Percentiles rank a stretch among this genome's conserved stretches.
Conservation (phyloP, 2,888 invertebrate species). For the Philopedon plagiatum region DNA sequence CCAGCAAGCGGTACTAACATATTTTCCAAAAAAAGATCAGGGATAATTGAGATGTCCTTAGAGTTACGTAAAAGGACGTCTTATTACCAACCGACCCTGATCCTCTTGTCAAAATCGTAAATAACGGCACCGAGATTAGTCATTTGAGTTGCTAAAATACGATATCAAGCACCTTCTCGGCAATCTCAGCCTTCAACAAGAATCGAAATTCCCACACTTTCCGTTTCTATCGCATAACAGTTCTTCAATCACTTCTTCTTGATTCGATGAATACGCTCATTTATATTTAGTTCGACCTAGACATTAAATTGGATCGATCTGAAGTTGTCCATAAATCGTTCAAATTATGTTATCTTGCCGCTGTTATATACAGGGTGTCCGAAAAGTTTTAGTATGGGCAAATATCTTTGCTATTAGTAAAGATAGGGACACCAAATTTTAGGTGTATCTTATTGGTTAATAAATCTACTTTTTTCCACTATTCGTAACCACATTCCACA, state of each 20-base stretch:
- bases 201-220: conserved; percentile 50
- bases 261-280: conserved; percentile 48
- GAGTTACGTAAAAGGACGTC: background rate
- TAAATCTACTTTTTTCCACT: too few species aligned
- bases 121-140: conserved; percentile 28
- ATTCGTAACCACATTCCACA: too few species aligned
- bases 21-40: too few species aligned
- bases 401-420: too few species aligned
- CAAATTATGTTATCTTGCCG: conserved; percentile 20
- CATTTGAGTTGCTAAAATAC: conserved; percentile 38
- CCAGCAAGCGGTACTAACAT: too few species aligned
- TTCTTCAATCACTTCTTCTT: conserved; percentile 49
- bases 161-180: conserved; percentile 45
- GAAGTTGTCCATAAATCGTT: conserved; percentile 43
- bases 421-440: too few species aligned
- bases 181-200: conserved; percentile 41
- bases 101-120: conserved; percentile 31
- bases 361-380: too few species aligned
- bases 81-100: conserved; percentile 26
- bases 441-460: too few species aligned
- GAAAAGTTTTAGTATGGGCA: too few species aligned
- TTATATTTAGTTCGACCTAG: conserved; percentile 49
- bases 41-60: background rate
- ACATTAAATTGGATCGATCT: conserved; percentile 50
- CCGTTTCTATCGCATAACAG: conserved; percentile 47